A percentile compares a stretch with the other conserved stretches of the same genome.
Conservation (phyloP, 2,113 vertebrate species). For the Ophthalmolycus amberensis region DNA sequence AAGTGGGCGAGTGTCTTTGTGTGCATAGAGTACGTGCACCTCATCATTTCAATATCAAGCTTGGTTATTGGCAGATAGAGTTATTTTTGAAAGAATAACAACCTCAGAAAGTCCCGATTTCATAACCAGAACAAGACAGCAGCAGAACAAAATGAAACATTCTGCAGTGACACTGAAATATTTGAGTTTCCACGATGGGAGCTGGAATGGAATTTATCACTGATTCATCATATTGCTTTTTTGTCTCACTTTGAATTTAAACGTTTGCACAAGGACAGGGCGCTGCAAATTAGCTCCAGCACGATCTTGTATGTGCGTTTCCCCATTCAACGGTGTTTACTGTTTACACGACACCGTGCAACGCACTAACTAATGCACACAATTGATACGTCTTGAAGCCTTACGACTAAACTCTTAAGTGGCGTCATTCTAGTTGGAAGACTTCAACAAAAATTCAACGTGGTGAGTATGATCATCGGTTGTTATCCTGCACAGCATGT, state of each 20-base stretch:
- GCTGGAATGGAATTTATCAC: background rate
- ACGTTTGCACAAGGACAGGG: background rate
- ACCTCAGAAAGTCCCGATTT: conserved; percentile 4
- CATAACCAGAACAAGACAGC: conserved; percentile 2
- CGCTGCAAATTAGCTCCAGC: background rate
- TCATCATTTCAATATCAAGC: conserved; percentile 14
- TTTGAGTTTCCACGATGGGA: background rate
- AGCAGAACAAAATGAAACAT: background rate
- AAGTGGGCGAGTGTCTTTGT: background rate
- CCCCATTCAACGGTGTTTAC: background rate
- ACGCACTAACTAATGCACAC: background rate
- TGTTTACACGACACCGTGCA: background rate
- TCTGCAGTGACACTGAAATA: background rate
- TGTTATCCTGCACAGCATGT: background rate
- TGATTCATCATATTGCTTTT: background rate
- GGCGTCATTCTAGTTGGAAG: background rate
- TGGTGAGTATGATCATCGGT: background rate
- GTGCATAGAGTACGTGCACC: conserved; percentile 11
- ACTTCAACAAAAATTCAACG: background rate
- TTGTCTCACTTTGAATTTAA: background rate
- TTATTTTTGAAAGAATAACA: conserved; percentile 9
- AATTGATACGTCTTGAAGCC: background rate
- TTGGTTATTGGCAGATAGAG: conserved; percentile 8
- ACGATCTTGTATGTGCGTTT: background rate
- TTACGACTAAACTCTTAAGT: background rate